phyloP scores from a whole-genome alignment of 2,888 invertebrate genomes.

The Drosophila gaucha region DNA sequence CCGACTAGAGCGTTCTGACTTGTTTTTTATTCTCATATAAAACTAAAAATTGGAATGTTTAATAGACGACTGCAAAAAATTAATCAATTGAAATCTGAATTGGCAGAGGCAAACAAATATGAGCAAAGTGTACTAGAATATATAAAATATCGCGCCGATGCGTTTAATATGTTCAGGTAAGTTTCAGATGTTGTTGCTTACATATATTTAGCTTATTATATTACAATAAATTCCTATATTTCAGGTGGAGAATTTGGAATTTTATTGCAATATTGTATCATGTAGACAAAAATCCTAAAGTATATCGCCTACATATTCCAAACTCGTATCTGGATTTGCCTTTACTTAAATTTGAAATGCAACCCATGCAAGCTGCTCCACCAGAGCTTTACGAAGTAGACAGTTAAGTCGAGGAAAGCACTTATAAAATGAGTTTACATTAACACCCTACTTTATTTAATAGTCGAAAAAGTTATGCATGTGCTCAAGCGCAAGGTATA shows the following conservation, averaged over 20 bases:
- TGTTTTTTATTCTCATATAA: background rate
- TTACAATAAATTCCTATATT: background rate
- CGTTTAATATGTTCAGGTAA: slow-evolving; percentile 77
- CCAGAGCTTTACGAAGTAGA: slow-evolving; percentile 78
- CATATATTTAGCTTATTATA: no score
- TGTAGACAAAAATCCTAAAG: slow-evolving; percentile 64
- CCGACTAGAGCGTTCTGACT: no score
- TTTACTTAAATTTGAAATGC: slow-evolving; percentile 81
- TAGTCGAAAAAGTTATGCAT: slow-evolving; percentile 72
- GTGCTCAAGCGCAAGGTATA: slow-evolving; percentile 69
- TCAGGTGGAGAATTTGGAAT: slow-evolving; percentile 70
- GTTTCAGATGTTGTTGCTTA: background rate
- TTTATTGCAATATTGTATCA: slow-evolving; percentile 75
- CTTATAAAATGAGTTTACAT: background rate
- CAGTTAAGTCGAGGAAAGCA: slow-evolving; percentile 56
- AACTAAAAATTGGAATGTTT: background rate
- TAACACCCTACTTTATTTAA: background rate
- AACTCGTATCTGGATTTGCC: slow-evolving; percentile 80
- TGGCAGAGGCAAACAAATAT: slow-evolving; percentile 50
- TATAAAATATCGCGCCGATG: slow-evolving; percentile 69
- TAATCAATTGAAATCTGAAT: slow-evolving; percentile 49
- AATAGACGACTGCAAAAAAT: slow-evolving; percentile 76
- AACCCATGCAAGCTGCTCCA: slow-evolving; percentile 65
- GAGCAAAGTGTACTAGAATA: slow-evolving; percentile 54
- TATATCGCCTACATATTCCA: slow-evolving; percentile 65